Evolutionary conservation across 2,797 vertebrate species (phyloP).

Genomic region (Alouatta caraya): DNA sequence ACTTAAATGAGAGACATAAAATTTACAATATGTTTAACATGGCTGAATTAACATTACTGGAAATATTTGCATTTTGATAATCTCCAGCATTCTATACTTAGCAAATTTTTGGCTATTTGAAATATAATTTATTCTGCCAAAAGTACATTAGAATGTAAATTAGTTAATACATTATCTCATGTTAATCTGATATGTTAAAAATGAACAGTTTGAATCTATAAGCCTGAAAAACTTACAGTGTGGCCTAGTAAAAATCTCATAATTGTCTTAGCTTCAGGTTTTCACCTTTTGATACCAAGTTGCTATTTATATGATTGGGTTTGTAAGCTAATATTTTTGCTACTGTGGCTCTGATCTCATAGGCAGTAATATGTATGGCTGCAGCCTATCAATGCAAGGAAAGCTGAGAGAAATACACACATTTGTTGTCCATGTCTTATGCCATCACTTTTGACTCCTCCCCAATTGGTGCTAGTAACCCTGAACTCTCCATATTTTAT

Average conservation of each 20-base stretch:
- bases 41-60: not conserved
- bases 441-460: not conserved
- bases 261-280: not conserved
- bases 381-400: not conserved
- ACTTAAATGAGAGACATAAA: slow-evolving; percentile 23
- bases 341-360: not conserved
- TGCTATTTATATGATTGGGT: not conserved
- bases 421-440: not conserved
- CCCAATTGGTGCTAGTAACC: not conserved
- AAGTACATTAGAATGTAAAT: slow-evolving; percentile 54
- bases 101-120: slow-evolving; percentile 39
- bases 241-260: not conserved
- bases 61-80: slow-evolving; percentile 62
- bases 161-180: slow-evolving; percentile 47
- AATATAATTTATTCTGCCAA: slow-evolving; percentile 50
- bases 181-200: slow-evolving; percentile 41
- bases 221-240: not conserved
- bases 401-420: not conserved
- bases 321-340: not conserved
- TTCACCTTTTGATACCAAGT: not conserved
- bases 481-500: not conserved
- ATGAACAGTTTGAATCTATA: slow-evolving; percentile 41
- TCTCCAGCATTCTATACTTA: slow-evolving; percentile 3
- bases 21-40: slow-evolving; percentile 29
- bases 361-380: not conserved